These are phyloP conservation scores for Tillus elongatus DNA, from an alignment of 2,888 invertebrate species.

Conservation along the genomic window DNA sequence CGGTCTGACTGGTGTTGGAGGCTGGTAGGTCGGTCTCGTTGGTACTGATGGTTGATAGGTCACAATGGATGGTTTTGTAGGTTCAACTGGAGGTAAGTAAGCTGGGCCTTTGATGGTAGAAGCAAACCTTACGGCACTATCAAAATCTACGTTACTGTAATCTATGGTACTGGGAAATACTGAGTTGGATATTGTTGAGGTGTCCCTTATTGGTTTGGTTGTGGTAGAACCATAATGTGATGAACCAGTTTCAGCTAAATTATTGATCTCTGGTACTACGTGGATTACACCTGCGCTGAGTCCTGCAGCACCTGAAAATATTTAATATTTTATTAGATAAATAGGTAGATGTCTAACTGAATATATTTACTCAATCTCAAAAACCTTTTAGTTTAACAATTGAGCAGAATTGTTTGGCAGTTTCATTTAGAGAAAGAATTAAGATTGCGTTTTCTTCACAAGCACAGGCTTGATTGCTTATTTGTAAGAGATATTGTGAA, in stretches of 20 bases:
- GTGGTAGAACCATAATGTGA: slow-evolving; percentile 25
- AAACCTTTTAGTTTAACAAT: no score
- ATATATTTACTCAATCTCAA: no score
- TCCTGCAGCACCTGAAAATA: slow-evolving; percentile 23
- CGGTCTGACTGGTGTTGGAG: slow-evolving; percentile 11
- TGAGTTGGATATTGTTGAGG: slow-evolving; percentile 22
- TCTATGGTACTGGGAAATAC: slow-evolving; percentile 33
- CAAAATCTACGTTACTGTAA: slow-evolving; percentile 33
- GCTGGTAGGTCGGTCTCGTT: slow-evolving; percentile 32
- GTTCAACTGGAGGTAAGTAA: slow-evolving; percentile 36
- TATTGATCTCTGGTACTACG: slow-evolving; percentile 23
- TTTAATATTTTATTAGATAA: no score
- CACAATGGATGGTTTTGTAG: slow-evolving; percentile 20
- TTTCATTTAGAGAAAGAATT: no score
- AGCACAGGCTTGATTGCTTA: no score
- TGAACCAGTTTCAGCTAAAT: slow-evolving; percentile 32
- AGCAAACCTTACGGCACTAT: slow-evolving; percentile 32
- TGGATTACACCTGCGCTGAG: slow-evolving; percentile 32
- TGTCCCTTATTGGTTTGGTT: slow-evolving; percentile 33
- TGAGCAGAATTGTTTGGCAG: no score
- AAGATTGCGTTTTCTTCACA: no score
- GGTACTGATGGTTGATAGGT: slow-evolving; percentile 9
- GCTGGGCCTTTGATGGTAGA: slow-evolving; percentile 36
- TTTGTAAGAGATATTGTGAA: no score
- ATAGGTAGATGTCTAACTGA: no score